These are phyloP conservation scores for Lepus timidus DNA, from an alignment of 2,113 vertebrate genomes.

Conservation along the genomic window DNA sequence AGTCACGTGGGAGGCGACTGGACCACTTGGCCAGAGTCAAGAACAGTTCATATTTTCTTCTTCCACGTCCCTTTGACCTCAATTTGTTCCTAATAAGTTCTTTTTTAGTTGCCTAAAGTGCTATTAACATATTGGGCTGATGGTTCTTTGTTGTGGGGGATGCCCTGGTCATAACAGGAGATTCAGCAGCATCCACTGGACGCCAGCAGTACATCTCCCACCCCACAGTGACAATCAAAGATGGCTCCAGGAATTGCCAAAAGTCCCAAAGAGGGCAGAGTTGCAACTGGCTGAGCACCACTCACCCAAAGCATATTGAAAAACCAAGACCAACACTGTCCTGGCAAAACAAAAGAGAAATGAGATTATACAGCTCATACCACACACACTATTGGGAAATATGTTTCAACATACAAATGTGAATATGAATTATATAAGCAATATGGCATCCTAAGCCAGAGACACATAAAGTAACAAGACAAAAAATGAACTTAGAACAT, in stretches of 20 bases:
- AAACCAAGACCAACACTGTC: slow-evolving; percentile 27
- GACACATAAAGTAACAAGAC: slow-evolving; percentile 59
- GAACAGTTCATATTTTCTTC: slow-evolving; percentile 4
- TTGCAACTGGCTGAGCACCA: neutral
- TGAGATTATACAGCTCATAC: slow-evolving; percentile 48
- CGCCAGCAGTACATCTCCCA: neutral
- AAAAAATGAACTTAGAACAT: slow-evolving; percentile 34
- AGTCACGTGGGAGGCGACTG: neutral
- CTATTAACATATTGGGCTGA: neutral
- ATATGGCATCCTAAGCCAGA: slow-evolving; percentile 55
- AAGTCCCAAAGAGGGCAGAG: neutral
- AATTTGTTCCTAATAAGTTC: slow-evolving; percentile 22
- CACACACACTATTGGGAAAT: neutral
- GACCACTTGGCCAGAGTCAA: slow-evolving; percentile 1
- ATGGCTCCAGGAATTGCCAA: neutral
- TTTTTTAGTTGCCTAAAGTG: neutral
- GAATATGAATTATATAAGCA: slow-evolving; percentile 40
- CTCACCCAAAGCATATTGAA: neutral
- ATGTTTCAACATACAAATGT: slow-evolving; percentile 45
- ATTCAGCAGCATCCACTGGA: neutral
- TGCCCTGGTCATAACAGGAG: neutral
- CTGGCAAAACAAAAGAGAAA: neutral
- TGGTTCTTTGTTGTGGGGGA: neutral
- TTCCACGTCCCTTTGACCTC: slow-evolving; percentile 50
- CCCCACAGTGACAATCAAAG: neutral